Base-by-base conservation (phyloP, 2,888 invertebrate species). In the Tipula helvola region DNA sequence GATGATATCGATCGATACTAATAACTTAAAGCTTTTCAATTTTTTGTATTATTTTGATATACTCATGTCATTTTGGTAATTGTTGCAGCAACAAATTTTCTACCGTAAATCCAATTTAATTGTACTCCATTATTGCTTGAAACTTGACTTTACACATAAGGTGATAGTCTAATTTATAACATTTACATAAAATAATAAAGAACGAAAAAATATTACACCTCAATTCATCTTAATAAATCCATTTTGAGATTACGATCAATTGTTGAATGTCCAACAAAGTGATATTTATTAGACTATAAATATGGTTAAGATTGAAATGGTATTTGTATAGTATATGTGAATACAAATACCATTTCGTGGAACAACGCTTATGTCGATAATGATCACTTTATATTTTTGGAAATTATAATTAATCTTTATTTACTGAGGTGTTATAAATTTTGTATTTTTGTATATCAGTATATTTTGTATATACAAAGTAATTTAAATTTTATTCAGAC, bases 211-310 rank as follows among this genome's bases (percentile, higher is more conserved):
- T 28, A 71, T 71, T 71, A 71, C 71, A 71, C 71, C 28, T 2
- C 85, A 85, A 85, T 85, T 44, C 85, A 85, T 85, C 85, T 85
- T 42, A 85, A 85, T 85, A 85, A 85, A 85, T 85, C 85, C 85
- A 42, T 85, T 85, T 85, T 85, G 18, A 44, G 85, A 85, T 44
- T 42, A 44, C 28, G 42, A 85, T 85, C 85, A 85, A 85, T 85
- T 85, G 85, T 10, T 85, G 44, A 44, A 41, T 85, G 85, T 85
- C 44, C 85, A 42, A 42, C 44, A 85, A 85, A 28, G 85, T 44
- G 85, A 85, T 85, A 85, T 85, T 85, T 85, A 85, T 85, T 85
- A 42, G 85, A 44, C 41, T 85, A 16, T 42, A 18, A 85, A 44
- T 84, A 71, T 28, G 52, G 52, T 57, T 16, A 7, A 16, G 52